These are phyloP conservation scores for Corythornis madagascariensis DNA, from an alignment of 2,113 vertebrate genomes.

Conservation along the genomic window DNA sequence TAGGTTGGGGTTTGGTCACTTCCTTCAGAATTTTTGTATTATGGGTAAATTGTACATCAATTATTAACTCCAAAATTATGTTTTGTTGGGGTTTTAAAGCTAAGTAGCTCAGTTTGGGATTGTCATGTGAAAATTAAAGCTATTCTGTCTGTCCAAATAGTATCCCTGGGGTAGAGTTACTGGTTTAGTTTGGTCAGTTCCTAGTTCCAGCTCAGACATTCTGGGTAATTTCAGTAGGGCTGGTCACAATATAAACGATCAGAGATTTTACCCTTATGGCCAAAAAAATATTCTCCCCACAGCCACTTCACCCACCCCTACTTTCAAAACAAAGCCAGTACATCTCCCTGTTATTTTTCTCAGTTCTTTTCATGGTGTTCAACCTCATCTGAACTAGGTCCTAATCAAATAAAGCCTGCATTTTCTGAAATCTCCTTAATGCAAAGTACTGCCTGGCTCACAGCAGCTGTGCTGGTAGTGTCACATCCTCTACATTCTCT, in stretches of 20 bases:
- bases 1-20: neutral
- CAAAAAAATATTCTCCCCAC: neutral
- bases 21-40: neutral
- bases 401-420: neutral
- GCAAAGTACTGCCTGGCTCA: neutral
- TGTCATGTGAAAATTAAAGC: neutral
- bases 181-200: neutral
- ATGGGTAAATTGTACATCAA: no score
- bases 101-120: neutral
- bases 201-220: neutral
- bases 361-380: neutral
- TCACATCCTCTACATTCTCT: neutral
- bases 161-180: neutral
- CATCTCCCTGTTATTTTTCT: neutral
- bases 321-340: neutral
- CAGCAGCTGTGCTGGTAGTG: slow-evolving; percentile 13
- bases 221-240: neutral
- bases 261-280: neutral
- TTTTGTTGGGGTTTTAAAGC: neutral
- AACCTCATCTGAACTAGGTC: neutral
- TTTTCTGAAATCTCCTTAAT: neutral
- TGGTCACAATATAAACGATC: neutral
- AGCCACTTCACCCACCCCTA: neutral
- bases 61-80: neutral
- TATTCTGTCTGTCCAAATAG: neutral